Evolutionary conservation across 2,888 invertebrate genomes (phyloP).

Genomic region (Apotomis turbidana): DNA sequence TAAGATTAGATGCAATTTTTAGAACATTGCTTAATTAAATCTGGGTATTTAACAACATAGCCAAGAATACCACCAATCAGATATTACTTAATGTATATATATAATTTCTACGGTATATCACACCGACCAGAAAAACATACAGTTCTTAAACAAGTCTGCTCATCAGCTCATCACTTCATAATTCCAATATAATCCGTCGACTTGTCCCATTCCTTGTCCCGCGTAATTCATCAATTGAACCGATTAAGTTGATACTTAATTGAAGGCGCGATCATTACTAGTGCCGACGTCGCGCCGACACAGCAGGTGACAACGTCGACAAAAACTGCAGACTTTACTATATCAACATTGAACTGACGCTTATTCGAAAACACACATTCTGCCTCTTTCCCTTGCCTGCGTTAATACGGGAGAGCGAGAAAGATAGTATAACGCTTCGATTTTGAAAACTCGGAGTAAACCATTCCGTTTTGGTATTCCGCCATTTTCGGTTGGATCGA

Average conservation of each 20-base stretch:
- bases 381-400: not conserved
- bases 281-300: constrained; percentile 50
- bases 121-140: not conserved
- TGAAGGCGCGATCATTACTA: constrained; percentile 24
- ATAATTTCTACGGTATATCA: too few relatives aligned
- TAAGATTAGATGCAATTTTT: constrained; percentile 26
- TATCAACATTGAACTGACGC: constrained; percentile 40
- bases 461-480: constrained; percentile 52
- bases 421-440: constrained; percentile 33
- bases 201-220: constrained; percentile 27
- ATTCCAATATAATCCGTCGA: constrained; percentile 30
- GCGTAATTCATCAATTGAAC: constrained; percentile 36
- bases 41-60: not conserved
- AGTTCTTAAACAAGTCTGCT: constrained; percentile 5
- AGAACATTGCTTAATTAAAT: constrained; percentile 19
- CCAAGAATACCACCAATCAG: too few relatives aligned
- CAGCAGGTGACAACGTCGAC: constrained; percentile 55
- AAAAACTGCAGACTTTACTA: constrained; percentile 60
- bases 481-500: constrained; percentile 49
- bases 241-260: constrained; percentile 38
- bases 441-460: constrained; percentile 47
- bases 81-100: too few relatives aligned
- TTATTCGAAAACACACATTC: constrained; percentile 1
- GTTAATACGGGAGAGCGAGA: not conserved
- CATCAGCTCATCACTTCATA: constrained; percentile 12